Evolutionary conservation across 2,888 invertebrate genomes (phyloP).

Genomic region (Lasioglossum marginatum): DNA sequence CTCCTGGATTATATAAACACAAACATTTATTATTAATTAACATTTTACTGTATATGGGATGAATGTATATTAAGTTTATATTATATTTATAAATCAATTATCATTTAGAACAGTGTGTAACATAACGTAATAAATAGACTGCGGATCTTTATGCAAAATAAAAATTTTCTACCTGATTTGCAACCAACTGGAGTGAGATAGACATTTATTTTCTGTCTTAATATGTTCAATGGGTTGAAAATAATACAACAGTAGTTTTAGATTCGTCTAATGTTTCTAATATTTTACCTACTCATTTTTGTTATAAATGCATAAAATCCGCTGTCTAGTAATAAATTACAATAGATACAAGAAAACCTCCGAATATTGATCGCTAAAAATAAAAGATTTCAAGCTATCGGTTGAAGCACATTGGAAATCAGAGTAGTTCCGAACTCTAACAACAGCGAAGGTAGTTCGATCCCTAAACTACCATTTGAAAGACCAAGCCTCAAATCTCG

Average conservation of each 20-base stretch:
- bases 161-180: too few relatives aligned
- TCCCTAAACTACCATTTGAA: slow-evolving; percentile 7
- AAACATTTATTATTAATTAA: background rate
- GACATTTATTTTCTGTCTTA: too few relatives aligned
- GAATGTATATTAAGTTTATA: background rate
- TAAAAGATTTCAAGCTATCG: background rate
- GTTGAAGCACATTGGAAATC: background rate
- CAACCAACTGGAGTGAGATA: too few relatives aligned
- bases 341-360: background rate
- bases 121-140: background rate
- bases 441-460: slow-evolving; percentile 1
- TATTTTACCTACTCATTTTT: too few relatives aligned
- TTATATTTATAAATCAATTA: background rate
- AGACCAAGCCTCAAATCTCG: slow-evolving; percentile 1
- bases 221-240: too few relatives aligned
- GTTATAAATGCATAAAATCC: too few relatives aligned
- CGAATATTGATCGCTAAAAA: background rate
- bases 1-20: too few relatives aligned
- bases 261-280: too few relatives aligned
- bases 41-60: background rate
- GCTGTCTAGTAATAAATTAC: background rate
- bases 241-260: too few relatives aligned
- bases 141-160: too few relatives aligned
- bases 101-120: background rate
- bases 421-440: background rate